These are phyloP conservation scores for Sceliomorpha sp. DNA, from an alignment of 2,888 invertebrate species.

Conservation along the genomic window DNA sequence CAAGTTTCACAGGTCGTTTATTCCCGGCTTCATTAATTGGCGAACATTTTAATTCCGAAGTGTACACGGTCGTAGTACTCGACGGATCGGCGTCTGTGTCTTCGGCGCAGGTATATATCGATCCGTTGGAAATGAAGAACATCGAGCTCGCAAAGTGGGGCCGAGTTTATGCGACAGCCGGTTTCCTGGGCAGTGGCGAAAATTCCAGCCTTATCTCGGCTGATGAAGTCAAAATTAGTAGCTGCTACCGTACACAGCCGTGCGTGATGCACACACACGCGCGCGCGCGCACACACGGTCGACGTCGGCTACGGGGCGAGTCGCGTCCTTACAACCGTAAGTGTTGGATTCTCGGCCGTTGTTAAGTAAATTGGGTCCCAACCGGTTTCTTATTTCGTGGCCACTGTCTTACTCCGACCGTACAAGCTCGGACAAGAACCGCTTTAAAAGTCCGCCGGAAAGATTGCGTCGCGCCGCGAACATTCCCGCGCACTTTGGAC, in stretches of 20 bases:
- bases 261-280: conserved; percentile 61
- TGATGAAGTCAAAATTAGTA: conserved; percentile 81
- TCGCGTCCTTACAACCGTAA: conserved; percentile 72
- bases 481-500: conserved; percentile 30
- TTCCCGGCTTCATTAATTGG: conserved; percentile 56
- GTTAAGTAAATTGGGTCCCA: conserved; percentile 80
- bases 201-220: conserved; percentile 78
- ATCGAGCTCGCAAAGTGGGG: conserved; percentile 22
- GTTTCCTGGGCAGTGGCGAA: conserved; percentile 63
- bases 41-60: conserved; percentile 50
- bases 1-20: conserved; percentile 51
- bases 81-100: conserved; percentile 42
- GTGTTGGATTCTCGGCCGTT: conserved; percentile 80
- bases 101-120: conserved; percentile 41
- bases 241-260: conserved; percentile 77
- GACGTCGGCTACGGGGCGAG: conserved; percentile 29
- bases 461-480: conserved; percentile 7
- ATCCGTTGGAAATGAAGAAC: conserved; percentile 54
- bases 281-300: no score
- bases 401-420: conserved; percentile 76
- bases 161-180: conserved; percentile 51
- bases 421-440: conserved; percentile 55
- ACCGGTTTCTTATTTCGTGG: conserved; percentile 80
- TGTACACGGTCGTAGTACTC: conserved; percentile 15
- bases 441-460: conserved; percentile 53